Conservation (phyloP, 2,113 vertebrate species). For the Struthio camelus region DNA sequence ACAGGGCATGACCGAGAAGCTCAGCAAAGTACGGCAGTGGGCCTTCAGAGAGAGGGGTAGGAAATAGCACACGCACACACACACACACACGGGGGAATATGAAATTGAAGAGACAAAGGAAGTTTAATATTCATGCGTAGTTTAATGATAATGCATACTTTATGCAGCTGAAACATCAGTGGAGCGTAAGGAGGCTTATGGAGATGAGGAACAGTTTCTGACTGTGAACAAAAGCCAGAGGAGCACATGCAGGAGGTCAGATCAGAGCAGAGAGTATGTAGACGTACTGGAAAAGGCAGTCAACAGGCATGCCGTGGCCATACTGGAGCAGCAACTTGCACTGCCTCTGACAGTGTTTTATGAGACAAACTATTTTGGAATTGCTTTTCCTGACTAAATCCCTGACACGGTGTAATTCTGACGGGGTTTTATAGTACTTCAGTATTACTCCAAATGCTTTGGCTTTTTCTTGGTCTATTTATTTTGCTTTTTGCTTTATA, state of each 20-base stretch:
- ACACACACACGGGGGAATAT: background rate
- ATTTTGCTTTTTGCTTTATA: background rate
- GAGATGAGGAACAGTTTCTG: background rate
- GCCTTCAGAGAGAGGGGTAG: background rate
- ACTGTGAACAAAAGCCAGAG: background rate
- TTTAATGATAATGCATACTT: background rate
- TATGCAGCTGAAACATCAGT: background rate
- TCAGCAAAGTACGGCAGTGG: background rate
- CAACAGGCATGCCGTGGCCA: accelerated
- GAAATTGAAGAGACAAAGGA: background rate
- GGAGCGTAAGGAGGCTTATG: background rate
- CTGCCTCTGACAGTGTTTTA: background rate
- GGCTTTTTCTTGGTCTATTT: background rate
- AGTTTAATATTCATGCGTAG: background rate
- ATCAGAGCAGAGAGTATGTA: too few relatives aligned
- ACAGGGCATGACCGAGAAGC: background rate
- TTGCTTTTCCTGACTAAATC: background rate
- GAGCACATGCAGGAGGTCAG: background rate
- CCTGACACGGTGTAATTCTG: background rate
- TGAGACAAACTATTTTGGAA: background rate
- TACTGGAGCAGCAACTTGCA: background rate
- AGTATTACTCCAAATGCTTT: background rate
- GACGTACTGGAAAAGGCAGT: background rate
- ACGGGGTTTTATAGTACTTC: background rate
- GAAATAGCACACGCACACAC: background rate